Evolutionary conservation across 2,797 vertebrate species (phyloP).

Genomic region (Hoplostethus atlanticus): DNA sequence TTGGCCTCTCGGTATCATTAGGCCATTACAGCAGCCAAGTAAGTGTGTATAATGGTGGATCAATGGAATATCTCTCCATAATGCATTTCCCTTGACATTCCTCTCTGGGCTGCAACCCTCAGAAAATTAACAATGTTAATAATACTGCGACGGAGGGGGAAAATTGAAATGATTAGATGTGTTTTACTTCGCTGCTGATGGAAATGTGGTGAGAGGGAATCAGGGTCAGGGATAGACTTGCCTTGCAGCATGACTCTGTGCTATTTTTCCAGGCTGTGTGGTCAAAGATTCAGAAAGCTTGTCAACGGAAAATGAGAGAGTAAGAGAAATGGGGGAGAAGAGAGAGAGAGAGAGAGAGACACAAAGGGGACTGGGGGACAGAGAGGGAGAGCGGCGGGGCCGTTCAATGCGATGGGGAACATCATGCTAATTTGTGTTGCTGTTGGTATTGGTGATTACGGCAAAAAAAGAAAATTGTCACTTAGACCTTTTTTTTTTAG

Average conservation of each 20-base stretch:
- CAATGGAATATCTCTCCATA: constrained; percentile 85
- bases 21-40: constrained; percentile 73
- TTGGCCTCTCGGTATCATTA: constrained; percentile 77
- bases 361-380: background rate
- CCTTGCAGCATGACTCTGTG: constrained; percentile 86
- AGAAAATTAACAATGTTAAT: constrained; percentile 87
- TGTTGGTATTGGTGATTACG: constrained; percentile 54
- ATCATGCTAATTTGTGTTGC: constrained; percentile 53
- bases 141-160: constrained; percentile 84
- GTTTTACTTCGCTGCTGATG: constrained; percentile 87
- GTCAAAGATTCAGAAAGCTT: constrained; percentile 85
- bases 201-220: constrained; percentile 89
- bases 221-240: constrained; percentile 88
- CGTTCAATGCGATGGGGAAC: constrained; percentile 52
- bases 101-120: constrained; percentile 81
- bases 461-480: constrained; percentile 35
- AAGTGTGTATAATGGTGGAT: constrained; percentile 83
- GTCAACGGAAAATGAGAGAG: constrained; percentile 87
- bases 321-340: constrained; percentile 69
- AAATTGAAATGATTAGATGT: constrained; percentile 88
- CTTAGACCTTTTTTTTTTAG: constrained; percentile 41
- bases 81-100: constrained; percentile 85
- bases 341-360: constrained; percentile 64
- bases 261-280: constrained; percentile 87
- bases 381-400: constrained; percentile 47